These are phyloP conservation scores for Rhodeus uyekii DNA, from an alignment of 2,797 vertebrate genomes.

Conservation along the genomic window DNA sequence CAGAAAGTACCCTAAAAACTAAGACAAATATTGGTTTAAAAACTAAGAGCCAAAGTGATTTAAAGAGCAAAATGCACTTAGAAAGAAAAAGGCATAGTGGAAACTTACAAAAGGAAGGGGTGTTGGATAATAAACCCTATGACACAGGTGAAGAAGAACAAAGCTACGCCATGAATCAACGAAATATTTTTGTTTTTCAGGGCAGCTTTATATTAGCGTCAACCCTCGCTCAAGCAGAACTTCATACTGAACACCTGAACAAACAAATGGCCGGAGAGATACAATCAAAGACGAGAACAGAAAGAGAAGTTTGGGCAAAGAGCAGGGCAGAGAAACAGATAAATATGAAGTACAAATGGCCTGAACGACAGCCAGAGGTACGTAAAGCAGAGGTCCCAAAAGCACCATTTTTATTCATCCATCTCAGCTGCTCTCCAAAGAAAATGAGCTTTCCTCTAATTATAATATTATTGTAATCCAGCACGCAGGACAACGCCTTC, in stretches of 20 bases:
- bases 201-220: slow-evolving; percentile 61
- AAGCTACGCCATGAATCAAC: slow-evolving; percentile 50
- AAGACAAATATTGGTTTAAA: not conserved
- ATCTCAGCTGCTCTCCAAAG: slow-evolving; percentile 34
- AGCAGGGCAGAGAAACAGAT: not conserved
- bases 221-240: slow-evolving; percentile 53
- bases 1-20: not conserved
- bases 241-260: slow-evolving; percentile 64
- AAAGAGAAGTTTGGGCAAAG: slow-evolving; percentile 9
- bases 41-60: not conserved
- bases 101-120: not conserved
- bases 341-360: slow-evolving; percentile 14
- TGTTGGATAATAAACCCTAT: not conserved
- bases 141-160: slow-evolving; percentile 15
- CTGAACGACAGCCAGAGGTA: not conserved
- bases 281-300: slow-evolving; percentile 23
- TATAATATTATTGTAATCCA: slow-evolving; percentile 52
- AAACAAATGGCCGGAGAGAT: slow-evolving; percentile 55
- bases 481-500: slow-evolving; percentile 39
- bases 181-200: slow-evolving; percentile 60
- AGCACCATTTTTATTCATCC: slow-evolving; percentile 28
- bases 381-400: slow-evolving; percentile 22
- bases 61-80: not conserved
- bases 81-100: not conserved
- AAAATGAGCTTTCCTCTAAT: slow-evolving; percentile 31